phyloP scores from a whole-genome alignment of 53 echinoderm and acorn worm genomes.

The Actinopyga echinites region DNA sequence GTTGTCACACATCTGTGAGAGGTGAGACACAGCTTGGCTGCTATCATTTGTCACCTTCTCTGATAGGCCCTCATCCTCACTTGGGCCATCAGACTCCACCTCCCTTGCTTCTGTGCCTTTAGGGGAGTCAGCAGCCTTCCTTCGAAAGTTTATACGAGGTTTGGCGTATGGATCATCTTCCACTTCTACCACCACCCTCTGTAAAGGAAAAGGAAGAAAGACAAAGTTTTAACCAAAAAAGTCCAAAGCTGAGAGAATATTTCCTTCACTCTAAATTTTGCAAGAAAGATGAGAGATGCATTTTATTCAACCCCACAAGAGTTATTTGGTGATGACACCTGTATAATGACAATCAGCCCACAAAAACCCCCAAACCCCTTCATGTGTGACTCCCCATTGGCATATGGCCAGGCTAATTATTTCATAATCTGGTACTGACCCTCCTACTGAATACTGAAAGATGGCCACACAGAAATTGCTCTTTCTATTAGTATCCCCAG shows the following conservation, averaged over 20 bases:
- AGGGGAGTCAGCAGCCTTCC: neutral
- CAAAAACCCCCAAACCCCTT: too few species aligned
- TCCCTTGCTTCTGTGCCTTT: neutral
- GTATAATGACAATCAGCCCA: too few species aligned
- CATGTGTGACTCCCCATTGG: too few species aligned
- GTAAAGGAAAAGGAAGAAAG: neutral
- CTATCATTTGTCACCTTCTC: constrained; percentile 22
- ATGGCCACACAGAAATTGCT: too few species aligned
- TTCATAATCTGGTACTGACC: too few species aligned
- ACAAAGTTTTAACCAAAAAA: neutral
- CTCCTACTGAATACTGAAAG: too few species aligned
- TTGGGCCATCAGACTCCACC: constrained; percentile 1
- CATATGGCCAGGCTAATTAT: too few species aligned
- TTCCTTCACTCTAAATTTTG: too few species aligned
- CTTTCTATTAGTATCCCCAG: too few species aligned
- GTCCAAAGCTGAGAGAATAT: neutral
- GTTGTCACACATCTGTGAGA: constrained; percentile 90
- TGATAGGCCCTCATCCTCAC: constrained; percentile 46
- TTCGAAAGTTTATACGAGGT: neutral
- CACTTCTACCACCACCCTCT: constrained; percentile 8
- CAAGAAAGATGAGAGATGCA: too few species aligned
- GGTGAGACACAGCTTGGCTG: constrained; percentile 82
- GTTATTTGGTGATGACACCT: too few species aligned
- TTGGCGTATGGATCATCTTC: constrained; percentile 24
- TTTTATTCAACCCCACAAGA: too few species aligned